Conservation (phyloP, 2,888 invertebrate genomes). For the Drosophila multiciliata region DNA sequence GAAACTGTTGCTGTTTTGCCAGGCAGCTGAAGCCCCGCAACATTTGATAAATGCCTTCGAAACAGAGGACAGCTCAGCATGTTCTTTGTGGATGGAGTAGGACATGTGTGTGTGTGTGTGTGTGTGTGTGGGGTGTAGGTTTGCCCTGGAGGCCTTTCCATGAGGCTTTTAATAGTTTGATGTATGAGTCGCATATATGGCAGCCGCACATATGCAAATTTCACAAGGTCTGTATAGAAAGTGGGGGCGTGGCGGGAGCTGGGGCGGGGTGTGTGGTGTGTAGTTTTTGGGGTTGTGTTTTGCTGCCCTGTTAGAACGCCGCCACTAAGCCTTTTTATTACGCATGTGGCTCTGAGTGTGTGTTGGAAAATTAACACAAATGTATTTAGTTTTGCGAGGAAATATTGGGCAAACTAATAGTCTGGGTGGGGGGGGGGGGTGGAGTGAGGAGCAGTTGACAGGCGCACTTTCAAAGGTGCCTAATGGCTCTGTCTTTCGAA, state of each 20-base stretch:
- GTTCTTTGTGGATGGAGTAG: background rate
- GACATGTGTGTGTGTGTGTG: background rate
- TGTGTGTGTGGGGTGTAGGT: background rate
- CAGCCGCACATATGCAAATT: constrained; percentile 67
- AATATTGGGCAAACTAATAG: constrained; percentile 61
- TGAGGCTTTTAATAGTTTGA: constrained; percentile 79
- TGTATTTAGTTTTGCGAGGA: constrained; percentile 73
- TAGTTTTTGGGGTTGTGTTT: background rate
- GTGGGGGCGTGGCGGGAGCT: background rate
- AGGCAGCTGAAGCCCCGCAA: constrained; percentile 65
- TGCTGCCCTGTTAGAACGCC: constrained; percentile 45
- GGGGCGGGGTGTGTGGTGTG: background rate
- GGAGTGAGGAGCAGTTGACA: background rate
- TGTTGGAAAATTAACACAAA: constrained; percentile 76
- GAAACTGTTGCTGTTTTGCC: constrained; percentile 76
- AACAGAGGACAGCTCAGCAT: constrained; percentile 34
- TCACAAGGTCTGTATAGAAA: constrained; percentile 43
- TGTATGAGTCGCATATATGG: constrained; percentile 70
- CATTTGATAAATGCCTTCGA: constrained; percentile 78
- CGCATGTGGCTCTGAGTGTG: constrained; percentile 34
- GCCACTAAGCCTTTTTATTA: constrained; percentile 62
- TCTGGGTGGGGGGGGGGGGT: constrained; percentile 12
- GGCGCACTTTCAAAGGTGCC: constrained; percentile 57
- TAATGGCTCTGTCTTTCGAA: constrained; percentile 34
- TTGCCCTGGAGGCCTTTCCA: constrained; percentile 64